Evolutionary conservation across 2,797 vertebrate genomes (phyloP).

Genomic region (Sandelia bainsii): DNA sequence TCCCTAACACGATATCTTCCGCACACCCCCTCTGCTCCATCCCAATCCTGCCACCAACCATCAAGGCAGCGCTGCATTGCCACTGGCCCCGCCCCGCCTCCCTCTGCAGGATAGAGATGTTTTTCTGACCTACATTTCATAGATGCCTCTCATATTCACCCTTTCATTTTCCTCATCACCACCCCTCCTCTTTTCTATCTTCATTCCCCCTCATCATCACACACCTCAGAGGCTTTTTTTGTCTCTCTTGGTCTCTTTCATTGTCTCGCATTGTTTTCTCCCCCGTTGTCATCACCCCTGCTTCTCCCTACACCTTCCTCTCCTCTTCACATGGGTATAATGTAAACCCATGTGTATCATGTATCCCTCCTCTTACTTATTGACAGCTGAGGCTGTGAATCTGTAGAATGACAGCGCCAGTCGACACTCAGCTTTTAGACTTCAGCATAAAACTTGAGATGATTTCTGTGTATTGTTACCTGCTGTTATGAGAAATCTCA

Average conservation of each 20-base stretch:
- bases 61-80: conserved; percentile 43
- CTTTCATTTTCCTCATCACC: conserved; percentile 25
- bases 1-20: neutral
- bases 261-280: conserved; percentile 19
- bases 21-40: neutral
- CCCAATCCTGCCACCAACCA: conserved; percentile 32
- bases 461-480: neutral
- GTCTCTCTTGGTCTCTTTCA: neutral
- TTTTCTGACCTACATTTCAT: conserved; percentile 84
- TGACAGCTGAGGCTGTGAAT: neutral
- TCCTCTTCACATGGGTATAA: neutral
- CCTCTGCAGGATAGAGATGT: conserved; percentile 68
- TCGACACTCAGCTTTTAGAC: neutral
- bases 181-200: conserved; percentile 36
- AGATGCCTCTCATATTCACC: conserved; percentile 10
- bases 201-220: neutral
- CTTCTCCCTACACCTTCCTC: neutral
- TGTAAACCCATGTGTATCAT: too few relatives aligned
- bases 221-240: neutral
- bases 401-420: neutral
- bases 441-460: neutral
- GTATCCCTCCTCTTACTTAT: neutral
- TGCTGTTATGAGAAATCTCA: neutral
- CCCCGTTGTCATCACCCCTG: neutral
- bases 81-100: conserved; percentile 44